Evolutionary conservation across 2,113 vertebrate species (phyloP).

Genomic region (Plectropomus leopardus): DNA sequence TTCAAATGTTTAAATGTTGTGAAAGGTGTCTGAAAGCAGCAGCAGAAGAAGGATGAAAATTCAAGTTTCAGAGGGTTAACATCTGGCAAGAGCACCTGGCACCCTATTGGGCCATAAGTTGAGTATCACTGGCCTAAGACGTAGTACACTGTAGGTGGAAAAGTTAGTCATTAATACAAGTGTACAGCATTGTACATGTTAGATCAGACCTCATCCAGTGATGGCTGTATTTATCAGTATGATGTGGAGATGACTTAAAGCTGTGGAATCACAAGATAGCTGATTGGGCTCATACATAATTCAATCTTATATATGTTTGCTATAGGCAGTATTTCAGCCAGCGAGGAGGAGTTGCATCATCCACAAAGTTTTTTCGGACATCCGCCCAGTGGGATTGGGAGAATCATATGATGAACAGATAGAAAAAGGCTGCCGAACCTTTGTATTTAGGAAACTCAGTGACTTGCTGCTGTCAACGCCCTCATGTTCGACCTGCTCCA

Average conservation of each 20-base stretch:
- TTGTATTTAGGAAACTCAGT: neutral
- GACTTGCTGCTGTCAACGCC: constrained; percentile 7
- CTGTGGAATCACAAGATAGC: neutral
- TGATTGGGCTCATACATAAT: neutral
- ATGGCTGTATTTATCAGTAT: neutral
- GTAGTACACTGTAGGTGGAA: neutral
- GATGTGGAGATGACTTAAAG: neutral
- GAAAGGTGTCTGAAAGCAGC: too few species aligned
- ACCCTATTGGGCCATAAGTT: too few species aligned
- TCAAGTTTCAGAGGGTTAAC: too few species aligned
- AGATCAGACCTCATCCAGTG: neutral
- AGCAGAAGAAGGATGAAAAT: too few species aligned
- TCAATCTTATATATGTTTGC: neutral
- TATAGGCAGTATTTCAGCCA: neutral
- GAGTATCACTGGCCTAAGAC: neutral
- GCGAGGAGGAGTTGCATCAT: neutral
- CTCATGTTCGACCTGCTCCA: constrained; percentile 1
- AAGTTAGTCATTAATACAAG: neutral
- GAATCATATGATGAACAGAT: neutral
- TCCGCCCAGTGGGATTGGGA: neutral
- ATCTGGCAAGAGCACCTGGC: too few species aligned
- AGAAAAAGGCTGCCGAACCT: neutral
- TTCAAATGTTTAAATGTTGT: too few species aligned
- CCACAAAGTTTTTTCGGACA: neutral
- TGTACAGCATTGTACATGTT: neutral